Conservation (phyloP, 2,797 vertebrate genomes). For the Siniperca scherzeri region DNA sequence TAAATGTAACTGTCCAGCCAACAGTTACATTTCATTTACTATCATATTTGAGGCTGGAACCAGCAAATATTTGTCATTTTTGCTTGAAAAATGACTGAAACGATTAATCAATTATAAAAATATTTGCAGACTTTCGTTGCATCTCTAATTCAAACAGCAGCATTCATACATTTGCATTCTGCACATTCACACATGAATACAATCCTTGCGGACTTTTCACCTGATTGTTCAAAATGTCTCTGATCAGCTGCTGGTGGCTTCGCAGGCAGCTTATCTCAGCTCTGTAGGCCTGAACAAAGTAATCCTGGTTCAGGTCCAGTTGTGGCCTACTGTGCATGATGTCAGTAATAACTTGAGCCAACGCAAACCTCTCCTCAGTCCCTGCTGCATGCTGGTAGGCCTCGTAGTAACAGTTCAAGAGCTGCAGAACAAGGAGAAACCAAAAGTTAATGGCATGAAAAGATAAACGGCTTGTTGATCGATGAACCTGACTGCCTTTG, state of each 20-base stretch:
- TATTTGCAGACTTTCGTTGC: not conserved
- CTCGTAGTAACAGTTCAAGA: conserved; percentile 87
- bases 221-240: conserved; percentile 76
- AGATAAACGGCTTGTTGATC: too few relatives aligned
- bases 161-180: not conserved
- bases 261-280: conserved; percentile 80
- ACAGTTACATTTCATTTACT: too few relatives aligned
- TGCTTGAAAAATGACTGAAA: not conserved
- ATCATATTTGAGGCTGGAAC: too few relatives aligned
- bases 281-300: conserved; percentile 81
- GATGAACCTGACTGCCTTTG: not conserved
- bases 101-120: not conserved
- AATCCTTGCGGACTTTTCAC: conserved; percentile 62
- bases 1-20: too few relatives aligned
- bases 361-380: conserved; percentile 80
- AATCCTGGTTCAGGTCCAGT: conserved; percentile 81
- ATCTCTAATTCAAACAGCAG: not conserved
- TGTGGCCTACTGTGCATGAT: conserved; percentile 78
- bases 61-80: not conserved
- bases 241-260: conserved; percentile 82
- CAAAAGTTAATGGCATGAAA: not conserved
- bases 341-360: conserved; percentile 84
- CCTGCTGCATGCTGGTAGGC: conserved; percentile 85
- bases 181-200: not conserved
- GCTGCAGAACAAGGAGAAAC: conserved; percentile 62